Base-by-base conservation (phyloP, 64 coral and sea anemone species). In the Platygyra sinensis region DNA sequence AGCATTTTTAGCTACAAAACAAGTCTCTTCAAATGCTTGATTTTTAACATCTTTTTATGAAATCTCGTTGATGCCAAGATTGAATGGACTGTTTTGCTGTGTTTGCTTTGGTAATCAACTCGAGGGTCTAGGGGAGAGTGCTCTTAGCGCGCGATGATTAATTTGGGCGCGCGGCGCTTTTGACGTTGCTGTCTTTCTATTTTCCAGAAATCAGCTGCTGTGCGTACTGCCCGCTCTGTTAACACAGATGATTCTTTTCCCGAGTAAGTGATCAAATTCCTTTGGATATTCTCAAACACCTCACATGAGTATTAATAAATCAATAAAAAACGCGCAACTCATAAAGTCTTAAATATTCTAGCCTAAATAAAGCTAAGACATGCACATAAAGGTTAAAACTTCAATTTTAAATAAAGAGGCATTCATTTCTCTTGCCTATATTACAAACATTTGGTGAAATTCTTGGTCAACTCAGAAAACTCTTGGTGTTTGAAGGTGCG, bases 141-240 rank as follows among this genome's bases (percentile, higher is more conserved):
- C 20, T 24, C 5, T 14, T 30, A 29, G 71, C n/a, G n/a, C 28
- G 71, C 30, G 24, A 2, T 30, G 9, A 5, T 73, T 42, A 27
- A 24, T 54, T 55, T 80, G 25, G 29, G 22, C 65, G 24, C 22
- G 22, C 25, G 22, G 4, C 62, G 24, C 20, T n/a, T 69, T 27
- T 57, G 9, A 57, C 54, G 12, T 69, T 69, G 65, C n/a, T 69
- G 10, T 69, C 22, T 8, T 80, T 80, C 52, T 62, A 31, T 61
- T 60, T 69, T 80, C 42, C 50, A 80, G 78, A 80, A 80, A 80
- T 31, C 54, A 20, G 78, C 30, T 60, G 78, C 78, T 16, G 11
- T 25, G 6, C 18, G 4, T 27, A 69, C 65, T 22, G 20, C 9
- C n/a, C 5, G 22, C 29, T 69, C 65, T 25, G 22, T 69, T 0